These are phyloP conservation scores for Yponomeuta cagnagella DNA, from an alignment of 2,888 invertebrate genomes.

Conservation along the genomic window DNA sequence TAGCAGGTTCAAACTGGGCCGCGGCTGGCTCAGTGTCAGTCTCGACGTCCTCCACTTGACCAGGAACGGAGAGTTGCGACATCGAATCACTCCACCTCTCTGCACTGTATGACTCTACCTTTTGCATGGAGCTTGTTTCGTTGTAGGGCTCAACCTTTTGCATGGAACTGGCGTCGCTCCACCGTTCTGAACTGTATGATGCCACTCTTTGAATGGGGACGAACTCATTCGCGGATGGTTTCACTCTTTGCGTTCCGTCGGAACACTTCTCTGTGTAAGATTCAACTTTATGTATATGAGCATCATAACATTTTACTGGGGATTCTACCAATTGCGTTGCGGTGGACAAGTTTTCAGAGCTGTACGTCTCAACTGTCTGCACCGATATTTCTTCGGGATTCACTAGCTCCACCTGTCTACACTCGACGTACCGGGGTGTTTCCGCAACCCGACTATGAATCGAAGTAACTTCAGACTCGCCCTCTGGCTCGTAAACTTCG, in stretches of 20 bases:
- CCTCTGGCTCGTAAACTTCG: constrained; percentile 19
- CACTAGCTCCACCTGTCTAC: constrained; percentile 29
- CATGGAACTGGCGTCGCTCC: neutral
- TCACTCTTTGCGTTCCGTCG: neutral
- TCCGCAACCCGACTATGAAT: constrained; percentile 3
- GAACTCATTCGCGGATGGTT: neutral
- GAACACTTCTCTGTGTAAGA: neutral
- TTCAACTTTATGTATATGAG: neutral
- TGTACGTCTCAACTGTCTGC: constrained; percentile 31
- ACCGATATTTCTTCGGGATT: constrained; percentile 42
- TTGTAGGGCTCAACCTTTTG: neutral
- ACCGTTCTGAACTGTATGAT: neutral
- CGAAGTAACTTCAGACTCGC: neutral
- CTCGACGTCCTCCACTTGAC: constrained; percentile 17
- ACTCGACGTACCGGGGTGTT: constrained; percentile 17
- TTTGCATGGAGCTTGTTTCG: constrained; percentile 13
- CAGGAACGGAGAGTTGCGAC: constrained; percentile 15
- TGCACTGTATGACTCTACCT: constrained; percentile 21
- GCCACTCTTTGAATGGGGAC: neutral
- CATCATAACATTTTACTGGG: neutral
- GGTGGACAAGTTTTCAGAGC: neutral
- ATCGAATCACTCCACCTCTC: constrained; percentile 37
- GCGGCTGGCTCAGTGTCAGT: constrained; percentile 37
- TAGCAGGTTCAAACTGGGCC: constrained; percentile 41
- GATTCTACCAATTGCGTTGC: neutral